Base-by-base conservation (phyloP, 2,888 invertebrate genomes). In the Dysmachus trigonus region DNA sequence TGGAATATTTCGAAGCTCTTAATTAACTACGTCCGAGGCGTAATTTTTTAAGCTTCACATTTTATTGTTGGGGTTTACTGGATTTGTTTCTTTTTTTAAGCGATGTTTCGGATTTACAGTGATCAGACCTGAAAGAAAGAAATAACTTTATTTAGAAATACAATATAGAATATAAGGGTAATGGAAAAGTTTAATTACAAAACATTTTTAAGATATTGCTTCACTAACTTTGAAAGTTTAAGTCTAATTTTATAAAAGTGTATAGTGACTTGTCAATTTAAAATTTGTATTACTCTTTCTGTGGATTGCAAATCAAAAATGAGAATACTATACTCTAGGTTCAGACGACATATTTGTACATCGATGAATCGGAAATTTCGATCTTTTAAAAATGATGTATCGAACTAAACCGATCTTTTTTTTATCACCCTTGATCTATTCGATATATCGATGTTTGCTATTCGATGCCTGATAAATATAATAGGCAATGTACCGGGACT, bases 1-100 rank as follows among this genome's bases (percentile, higher is more conserved):
- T 33, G 35, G 22, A 38, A 31, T 73, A 10, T 10, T 47, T 3
- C 22, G 10, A 73, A 77, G 27, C 38, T 77, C n/a, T 77, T 77
- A 62, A 27, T 77, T 18, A 77, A 77, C 27, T 47, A n/a, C 47
- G n/a, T 77, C 77, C 77, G 77, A 77, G 77, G 77, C 77, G 47
- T 18, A 22, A 8, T 13, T 10, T 31, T 38, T 38, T 27, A 22
- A 18, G 27, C 31, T 76, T 76, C 76, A 76, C 76, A 76, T 76
- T 27, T 76, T 76, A 1, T 38, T 35, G n/a, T n/a, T 0, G 1
- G 8, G 6, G 15, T 15, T 47, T 47, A 41, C 15, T 41, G 38
- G 15, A 3, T 4, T 41, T 15, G 4, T 41, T 4, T 1, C 5
- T 47, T 47, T 47, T 15, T 47, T 47, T 47, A 47, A 47, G 47